Conservation (phyloP, 2,113 vertebrate species). For the Nerophis lumbriciformis region DNA sequence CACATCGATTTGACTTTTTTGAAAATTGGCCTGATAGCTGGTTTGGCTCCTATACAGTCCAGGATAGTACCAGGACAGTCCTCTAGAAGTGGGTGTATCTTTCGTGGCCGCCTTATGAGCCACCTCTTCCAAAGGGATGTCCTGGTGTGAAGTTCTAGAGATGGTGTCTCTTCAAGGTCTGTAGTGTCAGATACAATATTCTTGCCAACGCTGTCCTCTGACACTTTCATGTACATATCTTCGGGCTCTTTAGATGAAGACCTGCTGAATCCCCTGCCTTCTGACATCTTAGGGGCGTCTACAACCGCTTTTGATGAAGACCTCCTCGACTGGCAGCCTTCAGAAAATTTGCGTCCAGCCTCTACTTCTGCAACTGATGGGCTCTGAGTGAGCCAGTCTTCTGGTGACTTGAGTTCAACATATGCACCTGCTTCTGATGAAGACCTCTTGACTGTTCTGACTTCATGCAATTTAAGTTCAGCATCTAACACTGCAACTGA, state of each 20-base stretch:
- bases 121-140: neutral
- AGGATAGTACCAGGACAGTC: neutral
- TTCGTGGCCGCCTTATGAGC: neutral
- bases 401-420: neutral
- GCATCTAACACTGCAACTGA: neutral
- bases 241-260: neutral
- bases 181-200: neutral
- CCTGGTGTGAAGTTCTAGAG: neutral
- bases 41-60: neutral
- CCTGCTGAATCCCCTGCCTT: neutral
- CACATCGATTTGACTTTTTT: conserved; percentile 1
- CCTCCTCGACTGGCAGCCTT: neutral
- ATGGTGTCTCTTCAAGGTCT: neutral
- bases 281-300: neutral
- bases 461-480: neutral
- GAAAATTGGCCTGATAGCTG: neutral
- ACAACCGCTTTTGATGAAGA: neutral
- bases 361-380: neutral
- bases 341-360: neutral
- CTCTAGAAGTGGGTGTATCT: neutral
- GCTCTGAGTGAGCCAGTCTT: neutral
- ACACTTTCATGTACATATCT: neutral
- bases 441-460: neutral
- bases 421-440: neutral
- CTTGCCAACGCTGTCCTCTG: neutral